phyloP scores from a whole-genome alignment of 2,888 invertebrate species.

The Erebia aethiops region DNA sequence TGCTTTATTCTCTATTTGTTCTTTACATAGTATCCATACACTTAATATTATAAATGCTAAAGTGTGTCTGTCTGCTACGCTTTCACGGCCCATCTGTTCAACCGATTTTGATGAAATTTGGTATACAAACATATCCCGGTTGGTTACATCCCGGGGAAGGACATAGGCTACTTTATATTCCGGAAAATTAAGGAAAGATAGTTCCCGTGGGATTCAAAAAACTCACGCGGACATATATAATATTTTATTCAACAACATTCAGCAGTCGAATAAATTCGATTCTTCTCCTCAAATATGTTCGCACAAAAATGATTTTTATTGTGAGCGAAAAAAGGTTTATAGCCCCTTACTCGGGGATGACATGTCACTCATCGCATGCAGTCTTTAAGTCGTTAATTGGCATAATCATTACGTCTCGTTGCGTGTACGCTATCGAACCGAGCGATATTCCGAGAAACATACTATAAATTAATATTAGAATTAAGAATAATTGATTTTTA shows the following conservation, averaged over 20 bases:
- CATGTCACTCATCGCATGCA: conserved; percentile 26
- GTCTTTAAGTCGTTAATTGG: conserved; percentile 45
- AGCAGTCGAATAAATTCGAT: conserved; percentile 20
- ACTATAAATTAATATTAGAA: conserved; percentile 37
- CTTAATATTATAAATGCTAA: no score
- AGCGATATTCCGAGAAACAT: conserved; percentile 43
- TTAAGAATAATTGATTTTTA: no score
- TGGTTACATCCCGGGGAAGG: no score
- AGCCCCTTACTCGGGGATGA: conserved; percentile 10
- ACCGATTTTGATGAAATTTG: no score
- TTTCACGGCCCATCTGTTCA: no score
- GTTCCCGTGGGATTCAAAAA: no score
- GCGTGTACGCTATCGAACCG: conserved; percentile 45
- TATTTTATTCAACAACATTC: conserved; percentile 25
- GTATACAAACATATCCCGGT: no score
- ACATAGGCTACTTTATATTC: no score
- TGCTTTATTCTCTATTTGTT: no score
- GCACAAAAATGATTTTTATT: conserved; percentile 27
- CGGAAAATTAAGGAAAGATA: no score
- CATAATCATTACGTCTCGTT: conserved; percentile 43
- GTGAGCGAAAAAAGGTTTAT: conserved; percentile 13
- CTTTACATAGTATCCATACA: no score
- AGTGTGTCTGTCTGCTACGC: no score
- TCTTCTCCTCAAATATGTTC: conserved; percentile 34
- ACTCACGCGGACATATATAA: conserved; percentile 6